Evolutionary conservation across 2,113 vertebrate species (phyloP), one percentile per base, ranked within the genome.

Genomic region (Varanus salvator): DNA sequence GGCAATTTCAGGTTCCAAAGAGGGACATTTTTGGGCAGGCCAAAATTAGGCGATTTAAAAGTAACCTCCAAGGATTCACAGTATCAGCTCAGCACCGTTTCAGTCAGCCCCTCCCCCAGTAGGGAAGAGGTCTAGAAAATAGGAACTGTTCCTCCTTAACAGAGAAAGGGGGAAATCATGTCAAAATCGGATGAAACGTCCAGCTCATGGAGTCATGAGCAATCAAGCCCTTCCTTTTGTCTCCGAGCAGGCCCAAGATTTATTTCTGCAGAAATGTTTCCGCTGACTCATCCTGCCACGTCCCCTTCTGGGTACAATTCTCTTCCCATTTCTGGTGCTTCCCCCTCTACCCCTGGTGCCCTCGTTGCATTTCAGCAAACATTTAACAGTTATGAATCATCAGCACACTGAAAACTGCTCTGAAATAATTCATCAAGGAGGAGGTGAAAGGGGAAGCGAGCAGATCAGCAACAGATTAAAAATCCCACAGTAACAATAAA

Each of bases 371-470:
- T 44, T 27, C 31, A 80, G 52, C 38, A 50, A 44, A 48, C 15
- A 11, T 23, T 57, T 23, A 1, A 80, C 34, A 7, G 6, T 2
- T 11, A 0, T 87, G 90, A 93, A 92, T 93, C 95, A 91, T 31
- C 60, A 75, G 54, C 1, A 91, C 77, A 50, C 50, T 91, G 85
- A 81, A 87, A 83, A 48, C 27, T 8, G 0, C 6, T 84, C n/a
- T 0, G 31, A 84, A 52, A 68, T 81, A 92, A 94, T 76, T 95
- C 94, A 95, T 4, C 50, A 0, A 15, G 89, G 84, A 85, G 44
- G 23, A 91, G 91, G 86, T 91, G 95, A 91, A 94, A 91, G 89
- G 93, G 92, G 91, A 96, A 91, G 69, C 44, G 15, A 27, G 2
- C 87, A 94, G 88, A 54, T 74, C 88, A n/a, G 89, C 87, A 72